Evolutionary conservation across 2,888 invertebrate genomes (phyloP).

Genomic region (Camponotus fellah): DNA sequence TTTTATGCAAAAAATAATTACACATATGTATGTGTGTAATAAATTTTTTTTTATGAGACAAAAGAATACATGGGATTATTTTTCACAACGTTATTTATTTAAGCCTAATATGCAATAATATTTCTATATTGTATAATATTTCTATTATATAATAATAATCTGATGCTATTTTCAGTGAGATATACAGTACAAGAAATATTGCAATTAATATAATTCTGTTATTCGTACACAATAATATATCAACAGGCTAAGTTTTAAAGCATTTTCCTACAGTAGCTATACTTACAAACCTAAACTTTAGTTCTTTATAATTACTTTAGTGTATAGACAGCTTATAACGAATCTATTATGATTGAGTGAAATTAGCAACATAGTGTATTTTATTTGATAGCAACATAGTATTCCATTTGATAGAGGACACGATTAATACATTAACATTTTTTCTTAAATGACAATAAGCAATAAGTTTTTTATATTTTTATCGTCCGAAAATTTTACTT

Average conservation of each 20-base stretch:
- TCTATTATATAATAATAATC: slow-evolving; percentile 74
- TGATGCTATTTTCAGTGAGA: slow-evolving; percentile 55
- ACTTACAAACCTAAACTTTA: slow-evolving; percentile 66
- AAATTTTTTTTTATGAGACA: neutral
- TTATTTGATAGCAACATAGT: neutral
- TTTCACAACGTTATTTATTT: slow-evolving; percentile 74
- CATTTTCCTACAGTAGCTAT: slow-evolving; percentile 51
- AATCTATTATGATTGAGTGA: slow-evolving; percentile 34
- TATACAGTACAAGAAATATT: slow-evolving; percentile 54
- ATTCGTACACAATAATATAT: slow-evolving; percentile 63
- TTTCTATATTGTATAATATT: slow-evolving; percentile 70
- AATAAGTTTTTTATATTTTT: neutral
- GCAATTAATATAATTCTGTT: slow-evolving; percentile 55
- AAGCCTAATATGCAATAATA: slow-evolving; percentile 77
- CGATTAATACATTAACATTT: neutral
- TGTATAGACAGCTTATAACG: slow-evolving; percentile 57
- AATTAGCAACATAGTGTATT: slow-evolving; percentile 15
- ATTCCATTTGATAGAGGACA: slow-evolving; percentile 14
- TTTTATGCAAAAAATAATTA: neutral
- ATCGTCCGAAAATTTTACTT: slow-evolving; percentile 6
- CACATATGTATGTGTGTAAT: neutral
- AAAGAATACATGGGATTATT: slow-evolving; percentile 16
- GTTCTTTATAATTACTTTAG: slow-evolving; percentile 56
- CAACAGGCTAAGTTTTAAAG: slow-evolving; percentile 68
- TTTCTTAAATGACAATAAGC: slow-evolving; percentile 14